Conservation (phyloP, 1,140 invertebrate genomes). For the Hesperophylax magnus region DNA sequence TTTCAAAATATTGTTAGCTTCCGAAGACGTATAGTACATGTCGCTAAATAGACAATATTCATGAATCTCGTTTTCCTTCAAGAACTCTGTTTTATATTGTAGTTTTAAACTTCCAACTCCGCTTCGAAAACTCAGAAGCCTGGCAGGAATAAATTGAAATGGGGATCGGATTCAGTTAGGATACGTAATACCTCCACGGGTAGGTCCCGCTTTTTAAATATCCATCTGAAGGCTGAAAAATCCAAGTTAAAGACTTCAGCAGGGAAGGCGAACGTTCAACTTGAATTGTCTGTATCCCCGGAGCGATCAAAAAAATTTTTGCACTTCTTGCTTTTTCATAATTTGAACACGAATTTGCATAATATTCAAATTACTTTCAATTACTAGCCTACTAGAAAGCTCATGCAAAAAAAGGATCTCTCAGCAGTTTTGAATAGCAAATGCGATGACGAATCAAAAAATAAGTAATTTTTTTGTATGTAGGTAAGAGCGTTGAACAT, state of each 20-base stretch:
- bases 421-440: too few species aligned
- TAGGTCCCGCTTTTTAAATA: constrained; percentile 53
- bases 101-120: constrained; percentile 56
- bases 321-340: not conserved
- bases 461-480: too few species aligned
- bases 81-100: constrained; percentile 56
- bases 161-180: constrained; percentile 57
- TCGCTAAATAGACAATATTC: constrained; percentile 38
- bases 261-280: constrained; percentile 17
- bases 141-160: constrained; percentile 58
- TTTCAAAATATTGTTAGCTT: not conserved
- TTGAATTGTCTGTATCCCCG: constrained; percentile 44
- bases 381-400: too few species aligned
- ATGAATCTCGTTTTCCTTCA: constrained; percentile 40
- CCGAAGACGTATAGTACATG: constrained; percentile 4
- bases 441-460: too few species aligned
- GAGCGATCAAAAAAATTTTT: not conserved
- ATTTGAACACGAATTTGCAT: not conserved
- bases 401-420: too few species aligned
- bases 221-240: constrained; percentile 39
- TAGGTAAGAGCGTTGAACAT: not conserved
- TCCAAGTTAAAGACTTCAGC: constrained; percentile 30
- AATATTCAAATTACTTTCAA: too few species aligned
- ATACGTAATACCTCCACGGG: constrained; percentile 52
- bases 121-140: constrained; percentile 49